These are phyloP conservation scores for Pandemis cinnamomeana DNA, from an alignment of 2,888 invertebrate species.

Conservation along the genomic window DNA sequence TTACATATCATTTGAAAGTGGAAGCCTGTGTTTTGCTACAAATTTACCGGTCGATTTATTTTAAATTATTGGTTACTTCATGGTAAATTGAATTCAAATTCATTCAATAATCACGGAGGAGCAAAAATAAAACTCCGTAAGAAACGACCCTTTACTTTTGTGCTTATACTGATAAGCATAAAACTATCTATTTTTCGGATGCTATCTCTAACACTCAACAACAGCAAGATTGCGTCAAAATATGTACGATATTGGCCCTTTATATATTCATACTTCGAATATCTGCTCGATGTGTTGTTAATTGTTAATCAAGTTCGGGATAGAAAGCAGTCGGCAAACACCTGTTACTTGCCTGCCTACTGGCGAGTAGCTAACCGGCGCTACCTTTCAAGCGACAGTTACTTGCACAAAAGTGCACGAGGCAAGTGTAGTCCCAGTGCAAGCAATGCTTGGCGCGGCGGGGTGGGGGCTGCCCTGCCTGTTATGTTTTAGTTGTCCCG, in stretches of 20 bases:
- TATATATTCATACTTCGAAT: background rate
- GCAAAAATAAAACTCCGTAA: too few species aligned
- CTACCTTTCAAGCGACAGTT: background rate
- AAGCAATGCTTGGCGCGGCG: background rate
- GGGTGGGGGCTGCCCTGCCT: background rate
- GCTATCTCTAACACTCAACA: too few species aligned
- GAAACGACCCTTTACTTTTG: too few species aligned
- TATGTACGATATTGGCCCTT: background rate
- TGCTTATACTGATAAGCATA: too few species aligned
- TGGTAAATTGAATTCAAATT: too few species aligned
- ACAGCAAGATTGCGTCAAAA: background rate
- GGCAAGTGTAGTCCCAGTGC: background rate
- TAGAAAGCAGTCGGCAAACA: background rate
- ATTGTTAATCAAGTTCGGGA: background rate
- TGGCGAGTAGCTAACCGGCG: background rate
- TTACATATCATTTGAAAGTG: too few species aligned
- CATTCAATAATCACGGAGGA: too few species aligned
- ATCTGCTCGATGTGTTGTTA: background rate
- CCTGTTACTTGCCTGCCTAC: background rate
- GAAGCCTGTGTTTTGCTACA: too few species aligned
- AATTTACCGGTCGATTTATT: too few species aligned
- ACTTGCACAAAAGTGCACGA: background rate
- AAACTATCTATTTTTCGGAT: too few species aligned
- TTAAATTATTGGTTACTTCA: too few species aligned
- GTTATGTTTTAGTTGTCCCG: slow-evolving; percentile 1